Percentiles rank a stretch among this genome's conserved stretches.
Evolutionary conservation across 2,888 invertebrate species (phyloP).

Genomic region (Limnephilus marmoratus): DNA sequence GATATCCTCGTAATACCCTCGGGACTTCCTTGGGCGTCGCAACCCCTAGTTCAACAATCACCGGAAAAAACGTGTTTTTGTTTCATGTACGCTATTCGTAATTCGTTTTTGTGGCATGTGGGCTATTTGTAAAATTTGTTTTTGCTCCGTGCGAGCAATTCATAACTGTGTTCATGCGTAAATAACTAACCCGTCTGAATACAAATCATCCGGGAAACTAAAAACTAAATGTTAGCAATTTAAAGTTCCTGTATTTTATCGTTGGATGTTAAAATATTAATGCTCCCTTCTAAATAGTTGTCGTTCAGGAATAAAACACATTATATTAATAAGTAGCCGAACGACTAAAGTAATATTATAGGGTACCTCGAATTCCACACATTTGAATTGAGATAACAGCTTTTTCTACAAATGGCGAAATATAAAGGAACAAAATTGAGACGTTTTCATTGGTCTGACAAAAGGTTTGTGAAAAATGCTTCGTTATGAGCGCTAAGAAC

Average conservation of each 20-base stretch:
- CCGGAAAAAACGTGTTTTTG: background rate
- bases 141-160: background rate
- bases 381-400: background rate
- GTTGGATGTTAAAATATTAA: background rate
- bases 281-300: constrained; percentile 10
- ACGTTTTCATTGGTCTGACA: background rate
- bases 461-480: too few species aligned
- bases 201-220: background rate
- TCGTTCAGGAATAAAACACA: background rate
- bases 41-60: background rate
- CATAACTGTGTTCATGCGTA: background rate
- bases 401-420: background rate
- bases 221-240: constrained; percentile 45
- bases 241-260: constrained; percentile 18
- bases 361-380: background rate
- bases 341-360: background rate
- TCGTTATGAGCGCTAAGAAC: too few species aligned
- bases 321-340: background rate
- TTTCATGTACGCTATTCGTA: background rate
- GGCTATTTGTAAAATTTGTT: background rate
- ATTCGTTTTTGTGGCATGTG: background rate
- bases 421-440: background rate
- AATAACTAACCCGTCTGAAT: background rate
- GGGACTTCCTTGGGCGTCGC: background rate
- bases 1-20: background rate